Percentiles rank a stretch among this genome's conserved stretches.
Evolutionary conservation across 92 coral and sea anemone genomes (phyloP).

Genomic region (Parazoanthus darwini): DNA sequence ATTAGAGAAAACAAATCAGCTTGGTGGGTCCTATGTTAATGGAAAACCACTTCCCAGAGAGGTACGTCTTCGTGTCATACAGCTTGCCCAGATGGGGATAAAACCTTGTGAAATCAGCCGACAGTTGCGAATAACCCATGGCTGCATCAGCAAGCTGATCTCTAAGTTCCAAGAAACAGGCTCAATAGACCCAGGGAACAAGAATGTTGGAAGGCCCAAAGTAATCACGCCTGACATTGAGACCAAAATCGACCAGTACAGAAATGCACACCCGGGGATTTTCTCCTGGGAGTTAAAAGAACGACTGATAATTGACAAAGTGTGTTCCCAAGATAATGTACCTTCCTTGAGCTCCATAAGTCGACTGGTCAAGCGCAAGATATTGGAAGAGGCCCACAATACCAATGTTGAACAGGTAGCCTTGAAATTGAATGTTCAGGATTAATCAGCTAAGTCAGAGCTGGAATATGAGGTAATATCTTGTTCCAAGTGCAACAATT

Average conservation of each 20-base stretch:
- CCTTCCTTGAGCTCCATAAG: slow-evolving; percentile 91
- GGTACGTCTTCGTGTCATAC: slow-evolving; percentile 73
- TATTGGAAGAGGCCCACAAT: slow-evolving; percentile 45
- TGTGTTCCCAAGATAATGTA: slow-evolving; percentile 62
- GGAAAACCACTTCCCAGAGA: slow-evolving; percentile 83
- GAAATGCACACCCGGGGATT: slow-evolving; percentile 77
- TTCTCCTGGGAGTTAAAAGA: slow-evolving; percentile 92
- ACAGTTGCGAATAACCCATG: slow-evolving; percentile 80
- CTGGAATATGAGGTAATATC: background rate
- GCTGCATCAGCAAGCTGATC: slow-evolving; percentile 87
- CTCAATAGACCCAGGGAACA: slow-evolving; percentile 69
- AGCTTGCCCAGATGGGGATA: slow-evolving; percentile 79
- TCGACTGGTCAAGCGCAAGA: slow-evolving; percentile 76
- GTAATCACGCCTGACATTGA: slow-evolving; percentile 86
- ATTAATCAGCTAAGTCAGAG: background rate
- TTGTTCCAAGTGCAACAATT: background rate
- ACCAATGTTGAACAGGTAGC: background rate
- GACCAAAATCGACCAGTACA: slow-evolving; percentile 71
- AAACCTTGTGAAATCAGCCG: slow-evolving; percentile 95
- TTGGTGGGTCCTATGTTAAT: slow-evolving; percentile 83
- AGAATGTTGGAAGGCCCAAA: slow-evolving; percentile 82
- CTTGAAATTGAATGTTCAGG: background rate
- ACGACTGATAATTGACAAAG: slow-evolving; percentile 69
- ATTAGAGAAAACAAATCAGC: slow-evolving; percentile 58
- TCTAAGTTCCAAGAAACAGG: slow-evolving; percentile 85